Percentiles rank a stretch among this genome's conserved stretches.
These are phyloP conservation scores for Lampropteryx suffumata DNA, from an alignment of 2,888 invertebrate genomes.

Conservation along the genomic window DNA sequence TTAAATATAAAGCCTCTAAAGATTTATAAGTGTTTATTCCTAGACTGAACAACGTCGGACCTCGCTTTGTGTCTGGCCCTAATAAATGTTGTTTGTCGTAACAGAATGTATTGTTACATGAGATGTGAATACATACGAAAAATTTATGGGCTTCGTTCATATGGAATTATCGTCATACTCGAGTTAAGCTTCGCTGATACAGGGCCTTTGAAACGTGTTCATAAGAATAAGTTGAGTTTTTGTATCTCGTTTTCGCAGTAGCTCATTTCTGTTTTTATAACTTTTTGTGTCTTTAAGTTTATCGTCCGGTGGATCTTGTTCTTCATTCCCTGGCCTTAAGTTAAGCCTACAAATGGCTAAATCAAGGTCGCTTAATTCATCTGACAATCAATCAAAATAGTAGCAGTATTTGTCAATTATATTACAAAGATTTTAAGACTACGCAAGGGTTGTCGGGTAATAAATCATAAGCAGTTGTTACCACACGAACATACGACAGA, in stretches of 20 bases:
- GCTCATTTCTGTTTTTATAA: constrained; percentile 17
- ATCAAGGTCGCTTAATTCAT: constrained; percentile 9
- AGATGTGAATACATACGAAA: constrained; percentile 58
- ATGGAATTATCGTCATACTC: constrained; percentile 43
- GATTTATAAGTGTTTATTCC: constrained; percentile 81
- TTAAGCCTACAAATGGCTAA: constrained; percentile 2
- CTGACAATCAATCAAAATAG: constrained; percentile 56
- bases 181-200: constrained; percentile 40
- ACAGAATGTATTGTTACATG: constrained; percentile 64
- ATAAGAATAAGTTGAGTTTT: constrained; percentile 23
- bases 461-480: constrained; percentile 68
- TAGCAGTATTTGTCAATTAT: constrained; percentile 68
- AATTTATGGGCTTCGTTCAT: constrained; percentile 52
- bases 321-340: neutral
- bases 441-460: constrained; percentile 51
- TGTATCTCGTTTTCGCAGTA: constrained; percentile 22
- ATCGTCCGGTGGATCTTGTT: constrained; percentile 9
- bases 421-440: constrained; percentile 68
- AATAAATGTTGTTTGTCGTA: constrained; percentile 71
- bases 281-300: constrained; percentile 3
- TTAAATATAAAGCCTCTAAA: constrained; percentile 73
- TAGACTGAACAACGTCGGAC: constrained; percentile 47
- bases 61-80: constrained; percentile 56
- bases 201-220: constrained; percentile 26
- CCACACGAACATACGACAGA: constrained; percentile 59